A percentile compares a stretch with the other conserved stretches of the same genome.
Evolutionary conservation across 35 echinoderm and acorn worm genomes (phyloP).

Genomic region (Patiria miniata): DNA sequence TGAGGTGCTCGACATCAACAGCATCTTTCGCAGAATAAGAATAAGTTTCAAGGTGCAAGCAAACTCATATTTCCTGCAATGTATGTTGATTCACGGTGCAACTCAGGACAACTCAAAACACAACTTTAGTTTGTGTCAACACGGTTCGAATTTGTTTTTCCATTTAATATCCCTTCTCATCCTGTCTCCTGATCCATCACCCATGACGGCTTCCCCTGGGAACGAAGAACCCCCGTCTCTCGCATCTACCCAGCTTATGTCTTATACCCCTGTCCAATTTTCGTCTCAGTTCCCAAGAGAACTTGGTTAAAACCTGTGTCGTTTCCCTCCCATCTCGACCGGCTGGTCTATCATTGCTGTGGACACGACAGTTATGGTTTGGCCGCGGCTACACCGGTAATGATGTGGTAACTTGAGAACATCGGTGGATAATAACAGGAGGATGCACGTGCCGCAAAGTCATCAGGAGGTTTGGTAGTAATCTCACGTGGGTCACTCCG

Average conservation of each 20-base stretch:
- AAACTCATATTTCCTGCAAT: no score
- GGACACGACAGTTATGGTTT: neutral
- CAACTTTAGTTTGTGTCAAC: no score
- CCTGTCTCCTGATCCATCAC: no score
- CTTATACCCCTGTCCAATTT: slow-evolving; percentile 5
- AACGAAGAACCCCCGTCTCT: neutral
- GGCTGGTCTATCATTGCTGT: neutral
- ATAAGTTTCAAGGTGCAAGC: no score
- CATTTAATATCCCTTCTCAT: no score
- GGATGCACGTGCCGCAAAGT: neutral
- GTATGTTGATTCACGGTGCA: no score
- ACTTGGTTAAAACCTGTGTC: neutral
- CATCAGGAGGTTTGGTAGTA: no score
- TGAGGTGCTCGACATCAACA: no score
- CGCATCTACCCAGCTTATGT: neutral
- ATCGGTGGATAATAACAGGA: neutral
- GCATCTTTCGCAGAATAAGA: no score
- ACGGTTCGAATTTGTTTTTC: no score
- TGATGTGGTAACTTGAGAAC: slow-evolving; percentile 2
- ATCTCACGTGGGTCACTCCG: no score
- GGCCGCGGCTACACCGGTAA: neutral
- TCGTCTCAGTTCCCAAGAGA: neutral
- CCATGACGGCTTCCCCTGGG: neutral
- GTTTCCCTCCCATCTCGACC: slow-evolving; percentile 7
- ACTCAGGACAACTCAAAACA: no score